Percentiles rank a stretch among this genome's conserved stretches.
Conservation (phyloP, 2,113 vertebrate species). For the Nannobrachium achirus region DNA sequence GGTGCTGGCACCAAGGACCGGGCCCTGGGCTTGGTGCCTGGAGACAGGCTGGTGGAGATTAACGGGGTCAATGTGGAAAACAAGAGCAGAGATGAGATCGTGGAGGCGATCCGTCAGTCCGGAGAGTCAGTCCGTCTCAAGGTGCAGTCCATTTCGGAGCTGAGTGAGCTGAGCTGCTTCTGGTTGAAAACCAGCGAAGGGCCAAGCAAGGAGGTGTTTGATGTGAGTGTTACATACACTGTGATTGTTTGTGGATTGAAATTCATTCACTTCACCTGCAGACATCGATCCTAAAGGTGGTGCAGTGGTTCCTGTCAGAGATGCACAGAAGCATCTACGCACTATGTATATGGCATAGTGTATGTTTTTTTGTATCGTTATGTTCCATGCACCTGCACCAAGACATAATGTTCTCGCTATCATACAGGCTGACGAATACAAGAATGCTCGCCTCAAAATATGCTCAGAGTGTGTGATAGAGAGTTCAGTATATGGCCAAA, state of each 20-base stretch:
- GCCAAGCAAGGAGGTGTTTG: constrained; percentile 72
- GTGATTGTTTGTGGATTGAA: not conserved
- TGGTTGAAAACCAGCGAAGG: constrained; percentile 87
- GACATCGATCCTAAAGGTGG: not conserved
- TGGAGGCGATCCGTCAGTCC: constrained; percentile 98
- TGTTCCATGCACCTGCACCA: not conserved
- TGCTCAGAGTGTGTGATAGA: no score
- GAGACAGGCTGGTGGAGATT: constrained; percentile 94
- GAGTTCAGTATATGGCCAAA: no score
- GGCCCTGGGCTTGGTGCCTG: constrained; percentile 90
- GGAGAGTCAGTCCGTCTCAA: constrained; percentile 91
- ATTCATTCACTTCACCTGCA: not conserved
- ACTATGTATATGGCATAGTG: not conserved
- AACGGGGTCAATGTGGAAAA: constrained; percentile 92
- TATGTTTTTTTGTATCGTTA: not conserved
- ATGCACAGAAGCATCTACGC: not conserved
- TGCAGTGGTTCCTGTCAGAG: not conserved
- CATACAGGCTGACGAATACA: no score
- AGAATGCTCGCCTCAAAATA: no score
- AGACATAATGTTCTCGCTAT: not conserved
- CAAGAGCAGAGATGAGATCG: constrained; percentile 93
- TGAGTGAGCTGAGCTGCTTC: constrained; percentile 91
- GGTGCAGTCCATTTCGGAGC: constrained; percentile 95
- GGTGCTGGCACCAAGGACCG: constrained; percentile 89
- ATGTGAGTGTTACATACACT: constrained; percentile 83